Evolutionary conservation across 2,113 vertebrate species (phyloP).

Genomic region (Sardina pilchardus): DNA sequence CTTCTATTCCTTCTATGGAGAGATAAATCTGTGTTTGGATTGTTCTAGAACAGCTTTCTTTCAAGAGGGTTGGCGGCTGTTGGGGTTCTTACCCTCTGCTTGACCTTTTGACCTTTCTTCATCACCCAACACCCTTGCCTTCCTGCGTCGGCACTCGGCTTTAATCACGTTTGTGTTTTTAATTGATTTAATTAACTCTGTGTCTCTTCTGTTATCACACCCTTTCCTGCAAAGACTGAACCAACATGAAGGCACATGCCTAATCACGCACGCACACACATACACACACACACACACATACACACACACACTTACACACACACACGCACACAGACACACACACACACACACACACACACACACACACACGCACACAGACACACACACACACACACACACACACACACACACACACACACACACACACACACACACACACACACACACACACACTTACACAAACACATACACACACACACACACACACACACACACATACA

Average conservation of each 20-base stretch:
- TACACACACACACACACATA: neutral
- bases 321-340: no score
- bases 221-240: constrained; percentile 16
- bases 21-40: constrained; percentile 61
- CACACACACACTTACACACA: neutral
- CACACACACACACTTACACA: neutral
- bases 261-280: neutral
- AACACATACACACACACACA: no score
- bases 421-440: neutral
- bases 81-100: neutral
- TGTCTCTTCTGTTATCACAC: constrained; percentile 6
- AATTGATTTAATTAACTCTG: constrained; percentile 62
- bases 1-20: constrained; percentile 48
- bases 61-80: neutral
- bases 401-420: neutral
- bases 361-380: no score
- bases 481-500: no score
- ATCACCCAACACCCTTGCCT: neutral
- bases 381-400: no score
- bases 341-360: no score
- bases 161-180: constrained; percentile 48
- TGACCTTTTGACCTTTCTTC: constrained; percentile 11
- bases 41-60: constrained; percentile 24
- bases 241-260: constrained; percentile 18
- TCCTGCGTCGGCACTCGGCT: constrained; percentile 39